Evolutionary conservation across 2,888 invertebrate genomes (phyloP).

Genomic region (Xestia rhomboidea): DNA sequence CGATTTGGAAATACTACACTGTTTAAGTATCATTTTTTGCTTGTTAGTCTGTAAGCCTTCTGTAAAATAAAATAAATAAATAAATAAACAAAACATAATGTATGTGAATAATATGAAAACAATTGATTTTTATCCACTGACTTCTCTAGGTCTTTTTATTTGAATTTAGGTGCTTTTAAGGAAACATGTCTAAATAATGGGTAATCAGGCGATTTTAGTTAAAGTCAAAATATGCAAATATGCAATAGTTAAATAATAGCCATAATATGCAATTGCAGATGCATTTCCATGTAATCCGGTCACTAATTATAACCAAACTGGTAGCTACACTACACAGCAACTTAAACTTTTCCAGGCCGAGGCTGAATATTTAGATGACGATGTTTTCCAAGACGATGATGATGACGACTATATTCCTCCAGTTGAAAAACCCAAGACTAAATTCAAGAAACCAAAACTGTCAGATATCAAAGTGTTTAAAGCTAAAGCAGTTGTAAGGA

Average conservation of each 20-base stretch:
- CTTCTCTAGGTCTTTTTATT: neutral
- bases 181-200: neutral
- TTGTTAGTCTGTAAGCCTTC: too few species aligned
- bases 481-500: conserved; percentile 82
- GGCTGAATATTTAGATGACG: conserved; percentile 85
- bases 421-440: conserved; percentile 78
- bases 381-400: conserved; percentile 85
- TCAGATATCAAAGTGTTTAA: conserved; percentile 86
- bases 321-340: neutral
- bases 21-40: too few species aligned
- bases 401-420: conserved; percentile 86
- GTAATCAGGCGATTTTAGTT: neutral
- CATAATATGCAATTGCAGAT: neutral
- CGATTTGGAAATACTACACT: too few species aligned
- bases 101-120: neutral
- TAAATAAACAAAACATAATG: too few species aligned
- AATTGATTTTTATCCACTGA: neutral
- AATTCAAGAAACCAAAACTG: conserved; percentile 85
- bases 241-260: neutral
- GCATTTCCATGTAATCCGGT: neutral
- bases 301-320: neutral
- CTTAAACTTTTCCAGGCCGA: conserved; percentile 73
- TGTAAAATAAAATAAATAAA: too few species aligned
- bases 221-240: neutral
- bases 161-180: neutral